Evolutionary conservation across 23 tunicate genomes (phyloP), one percentile per base, ranked within the genome.

Genomic region (Halocynthia roretzi): DNA sequence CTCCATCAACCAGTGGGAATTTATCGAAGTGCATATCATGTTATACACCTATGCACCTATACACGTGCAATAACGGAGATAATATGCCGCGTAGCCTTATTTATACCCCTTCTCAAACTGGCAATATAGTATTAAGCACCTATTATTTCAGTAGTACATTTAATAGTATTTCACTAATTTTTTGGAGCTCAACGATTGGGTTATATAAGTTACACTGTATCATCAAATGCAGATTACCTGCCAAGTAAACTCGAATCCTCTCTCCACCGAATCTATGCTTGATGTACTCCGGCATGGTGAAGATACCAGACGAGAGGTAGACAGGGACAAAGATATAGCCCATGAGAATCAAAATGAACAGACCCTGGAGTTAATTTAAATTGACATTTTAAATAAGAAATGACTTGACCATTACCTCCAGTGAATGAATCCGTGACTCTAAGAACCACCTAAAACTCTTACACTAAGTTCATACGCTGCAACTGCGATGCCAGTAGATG

Each of bases 251-350:
- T 49, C 83, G 83, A 20, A 80, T 80, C 51, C 83, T 70, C 22
- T 80, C 76, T 14, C 83, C 83, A 8, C 83, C 83, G 53, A 80
- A 80, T 19, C 83, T 54, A n/a, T 71, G 56, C 44, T 70, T 70
- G 8, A 80, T 15, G 55, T 80, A 80, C 53, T 80, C 83, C 8
- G 83, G 83, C 83, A 80, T 80, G 18, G 83, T 80, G 18, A 70
- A 68, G 10, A 80, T 80, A 18, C 83, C 83, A 2, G 77, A 67
- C 15, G 83, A 61, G 18, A 68, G 15, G 54, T 80, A 80, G 19
- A 80, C 83, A 8, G 83, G 83, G 15, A 80, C 65, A 6, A 80
- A 80, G 0, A 80, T 14, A 79, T 79, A 80, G n/a, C 83, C 83
- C 8, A 80, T 61, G n/a, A 80, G 66, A 8, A 74, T 54, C 67